Base-by-base conservation (phyloP, 2,113 vertebrate genomes). In the Perca fluviatilis region DNA sequence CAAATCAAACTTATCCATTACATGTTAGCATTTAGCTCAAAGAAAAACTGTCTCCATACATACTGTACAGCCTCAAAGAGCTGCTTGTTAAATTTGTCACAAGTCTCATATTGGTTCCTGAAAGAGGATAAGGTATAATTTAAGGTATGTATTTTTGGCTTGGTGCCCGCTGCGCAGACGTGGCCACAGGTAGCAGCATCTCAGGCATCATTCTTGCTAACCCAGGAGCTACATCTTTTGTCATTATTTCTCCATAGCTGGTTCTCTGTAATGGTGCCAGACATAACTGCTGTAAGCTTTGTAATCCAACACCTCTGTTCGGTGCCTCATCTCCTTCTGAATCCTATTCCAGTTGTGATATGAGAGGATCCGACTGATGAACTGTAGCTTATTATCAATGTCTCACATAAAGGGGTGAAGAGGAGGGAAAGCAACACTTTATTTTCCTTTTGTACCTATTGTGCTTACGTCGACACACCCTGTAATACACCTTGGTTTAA, bases 251-350 rank as follows among this genome's bases (percentile, higher is more conserved):
- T 49, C 49, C 30, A 27, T 13, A 33, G 46, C 66, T 21, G 5
- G 19, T 33, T 54, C 33, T 73, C 57, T 80, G 0, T 79, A 54
- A 66, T n/a, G n/a, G 60, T 70, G 56, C 62, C 51, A 70, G 21
- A 77, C n/a, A 27, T 71, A 72, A 89, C 66, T 77, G 49, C 82
- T 61, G 46, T 36, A 73, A 80, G 54, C 65, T 79, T 85, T 58
- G 63, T 74, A 54, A 77, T 81, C 80, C 50, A 46, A 56, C 64
- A 51, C 60, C 40, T 8, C 56, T 77, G 75, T 79, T 82, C 36
- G 47, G 68, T 56, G 14, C 74, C 25, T 85, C 74, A 64, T 75
- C 49, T 77, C 40, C 25, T 54, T 61, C 70, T 70, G 36, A 80
- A 75, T 74, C 80, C 43, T 80, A 14, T 71, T 79, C 70, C 27